Conservation (phyloP, 1,140 invertebrate species). For the Drosophila tropicalis region DNA sequence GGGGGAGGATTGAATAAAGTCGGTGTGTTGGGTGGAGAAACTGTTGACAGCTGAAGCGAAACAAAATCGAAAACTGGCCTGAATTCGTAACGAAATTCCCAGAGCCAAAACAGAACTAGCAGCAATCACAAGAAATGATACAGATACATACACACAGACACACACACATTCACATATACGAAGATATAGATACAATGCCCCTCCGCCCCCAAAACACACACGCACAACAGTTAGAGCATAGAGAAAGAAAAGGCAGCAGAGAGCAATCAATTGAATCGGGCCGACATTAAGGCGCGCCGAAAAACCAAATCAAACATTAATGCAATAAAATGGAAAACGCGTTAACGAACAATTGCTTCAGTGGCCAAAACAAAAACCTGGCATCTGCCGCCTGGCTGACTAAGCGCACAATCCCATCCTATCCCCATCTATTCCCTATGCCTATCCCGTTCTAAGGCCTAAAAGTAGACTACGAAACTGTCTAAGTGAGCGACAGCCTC, state of each 20-base stretch:
- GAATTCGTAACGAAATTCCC: slow-evolving; percentile 34
- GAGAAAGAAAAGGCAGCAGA: not conserved
- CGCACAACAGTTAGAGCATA: slow-evolving; percentile 8
- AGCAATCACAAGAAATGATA: slow-evolving; percentile 27
- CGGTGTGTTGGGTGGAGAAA: not conserved
- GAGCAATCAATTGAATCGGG: slow-evolving; percentile 66
- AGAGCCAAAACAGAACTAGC: slow-evolving; percentile 38
- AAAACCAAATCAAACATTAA: slow-evolving; percentile 77
- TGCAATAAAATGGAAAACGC: slow-evolving; percentile 77
- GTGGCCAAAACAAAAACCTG: slow-evolving; percentile 50
- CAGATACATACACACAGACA: slow-evolving; percentile 5
- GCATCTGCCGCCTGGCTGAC: slow-evolving; percentile 28
- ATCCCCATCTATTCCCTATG: slow-evolving; percentile 15
- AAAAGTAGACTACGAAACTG: slow-evolving; percentile 64
- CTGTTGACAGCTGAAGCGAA: slow-evolving; percentile 63
- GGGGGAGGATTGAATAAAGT: not conserved
- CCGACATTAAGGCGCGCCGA: slow-evolving; percentile 49
- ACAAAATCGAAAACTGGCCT: slow-evolving; percentile 25
- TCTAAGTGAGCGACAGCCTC: slow-evolving; percentile 70
- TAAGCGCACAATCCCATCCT: slow-evolving; percentile 36
- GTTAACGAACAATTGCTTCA: slow-evolving; percentile 71
- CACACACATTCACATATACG: slow-evolving; percentile 12
- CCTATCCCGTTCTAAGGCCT: slow-evolving; percentile 38
- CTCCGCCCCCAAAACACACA: slow-evolving; percentile 7
- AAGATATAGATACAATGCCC: slow-evolving; percentile 31